These are phyloP conservation scores for Eilema caniola DNA, from an alignment of 2,888 invertebrate species.

Conservation along the genomic window DNA sequence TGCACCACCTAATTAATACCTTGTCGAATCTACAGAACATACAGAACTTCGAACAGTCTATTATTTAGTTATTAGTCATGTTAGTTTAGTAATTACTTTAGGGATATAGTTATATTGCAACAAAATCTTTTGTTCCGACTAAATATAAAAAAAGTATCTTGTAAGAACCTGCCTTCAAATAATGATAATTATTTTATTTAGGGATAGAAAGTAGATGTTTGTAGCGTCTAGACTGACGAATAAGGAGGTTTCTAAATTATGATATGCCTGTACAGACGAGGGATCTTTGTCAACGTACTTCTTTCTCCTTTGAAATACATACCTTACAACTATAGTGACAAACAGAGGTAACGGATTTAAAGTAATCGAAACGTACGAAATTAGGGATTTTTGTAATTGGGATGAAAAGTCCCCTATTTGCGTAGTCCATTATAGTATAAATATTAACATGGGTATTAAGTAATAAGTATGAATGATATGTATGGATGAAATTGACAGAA, in stretches of 20 bases:
- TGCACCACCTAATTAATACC: slow-evolving; percentile 33
- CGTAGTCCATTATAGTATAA: too few relatives aligned
- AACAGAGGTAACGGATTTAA: too few relatives aligned
- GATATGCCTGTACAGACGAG: not conserved
- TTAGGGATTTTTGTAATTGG: too few relatives aligned
- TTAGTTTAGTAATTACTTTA: not conserved
- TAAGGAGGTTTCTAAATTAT: not conserved
- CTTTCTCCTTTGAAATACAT: not conserved
- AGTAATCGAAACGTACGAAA: too few relatives aligned
- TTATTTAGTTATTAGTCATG: not conserved
- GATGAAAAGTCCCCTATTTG: too few relatives aligned
- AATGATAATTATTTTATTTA: not conserved
- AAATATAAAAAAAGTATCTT: not conserved
- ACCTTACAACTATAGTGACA: too few relatives aligned
- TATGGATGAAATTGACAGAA: too few relatives aligned
- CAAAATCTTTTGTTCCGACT: not conserved
- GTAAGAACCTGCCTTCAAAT: not conserved
- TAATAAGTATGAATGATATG: too few relatives aligned
- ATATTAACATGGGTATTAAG: too few relatives aligned
- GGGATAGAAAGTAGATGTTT: not conserved
- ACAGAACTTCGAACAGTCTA: not conserved
- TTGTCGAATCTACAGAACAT: slow-evolving; percentile 15
- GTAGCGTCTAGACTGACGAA: not conserved
- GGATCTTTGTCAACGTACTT: not conserved
- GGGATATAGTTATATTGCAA: not conserved